These are phyloP conservation scores for Smutsia temminckii DNA, from an alignment of 2,797 vertebrate species.

Conservation along the genomic window DNA sequence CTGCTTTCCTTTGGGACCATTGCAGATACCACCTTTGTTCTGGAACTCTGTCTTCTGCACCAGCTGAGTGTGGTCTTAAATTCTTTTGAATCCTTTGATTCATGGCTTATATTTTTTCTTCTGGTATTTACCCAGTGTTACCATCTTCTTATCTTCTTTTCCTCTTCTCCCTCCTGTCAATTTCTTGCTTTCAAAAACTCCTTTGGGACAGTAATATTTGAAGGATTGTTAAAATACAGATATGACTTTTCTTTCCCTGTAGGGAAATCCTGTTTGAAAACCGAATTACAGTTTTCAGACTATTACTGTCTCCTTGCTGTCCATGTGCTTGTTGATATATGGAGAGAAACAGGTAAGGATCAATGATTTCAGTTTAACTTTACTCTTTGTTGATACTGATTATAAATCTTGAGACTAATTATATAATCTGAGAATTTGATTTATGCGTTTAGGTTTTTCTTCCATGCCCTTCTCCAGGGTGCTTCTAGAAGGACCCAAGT, in stretches of 20 bases:
- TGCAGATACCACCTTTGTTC: neutral
- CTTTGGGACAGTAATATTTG: neutral
- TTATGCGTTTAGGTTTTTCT: constrained; percentile 27
- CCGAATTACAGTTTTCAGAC: constrained; percentile 97
- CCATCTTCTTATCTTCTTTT: neutral
- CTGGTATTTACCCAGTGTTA: neutral
- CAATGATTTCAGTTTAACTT: constrained; percentile 10
- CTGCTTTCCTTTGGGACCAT: neutral
- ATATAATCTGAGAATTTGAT: neutral
- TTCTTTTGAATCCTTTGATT: constrained; percentile 36
- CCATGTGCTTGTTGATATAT: constrained; percentile 95
- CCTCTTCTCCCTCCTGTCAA: neutral
- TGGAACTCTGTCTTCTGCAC: neutral
- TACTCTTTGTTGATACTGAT: constrained; percentile 9
- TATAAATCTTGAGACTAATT: neutral
- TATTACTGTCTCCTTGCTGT: constrained; percentile 97
- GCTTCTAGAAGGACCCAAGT: constrained; percentile 3
- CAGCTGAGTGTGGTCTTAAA: neutral
- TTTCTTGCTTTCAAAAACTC: constrained; percentile 27
- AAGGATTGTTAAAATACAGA: constrained; percentile 29
- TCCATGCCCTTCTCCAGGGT: neutral
- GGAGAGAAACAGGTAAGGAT: constrained; percentile 91
- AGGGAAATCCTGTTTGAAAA: constrained; percentile 95
- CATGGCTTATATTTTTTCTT: neutral
- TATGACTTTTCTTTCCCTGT: neutral